Base-by-base conservation (phyloP, 2,113 vertebrate species). In the Arizona elegans region DNA sequence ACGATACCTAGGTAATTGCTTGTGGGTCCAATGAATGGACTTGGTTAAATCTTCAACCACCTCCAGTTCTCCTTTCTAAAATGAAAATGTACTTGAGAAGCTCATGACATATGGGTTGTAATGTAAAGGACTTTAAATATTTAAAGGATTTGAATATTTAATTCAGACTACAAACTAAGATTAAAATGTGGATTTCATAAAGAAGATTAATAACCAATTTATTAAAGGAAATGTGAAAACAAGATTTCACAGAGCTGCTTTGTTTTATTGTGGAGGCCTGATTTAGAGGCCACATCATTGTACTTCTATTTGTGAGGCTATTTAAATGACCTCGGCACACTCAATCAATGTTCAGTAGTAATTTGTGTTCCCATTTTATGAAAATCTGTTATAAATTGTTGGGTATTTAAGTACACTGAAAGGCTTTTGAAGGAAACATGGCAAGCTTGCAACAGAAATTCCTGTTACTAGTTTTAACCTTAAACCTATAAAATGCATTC, bases 161-260 rank as follows among this genome's bases (percentile, higher is more conserved):
- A 92, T 87, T 59, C 47, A 26, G 19, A 87, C 56, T 65, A 52
- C 24, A 56, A 65, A 65, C 56, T 87, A 58, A 92, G 29, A 92
- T 87, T 86, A 62, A 92, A 87, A 87, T 50, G 24, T 87, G 29
- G 29, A 87, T 87, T 92, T 87, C 91, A 87, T 91, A 91, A 91
- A 91, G 54, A 58, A 86, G 75, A 91, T 86, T 58, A 87, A 91
- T 47, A 87, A 86, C 43, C 47, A 65, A 87, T 17, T 58, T 62
- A 23, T 7, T 52, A 13, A n/a, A 62, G 29, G 55, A 92, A 62
- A 53, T 92, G 26, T 87, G 33, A 65, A 87, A 87, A 53, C 85
- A 92, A 62, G 29, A 87, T 21, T 92, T 59, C 81, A 91, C 26
- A 13, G 26, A 86, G 38, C 24, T 86, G 24, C 17, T 86, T 86